Conservation (phyloP, 2,113 vertebrate species). For the Takifugu flavidus region DNA sequence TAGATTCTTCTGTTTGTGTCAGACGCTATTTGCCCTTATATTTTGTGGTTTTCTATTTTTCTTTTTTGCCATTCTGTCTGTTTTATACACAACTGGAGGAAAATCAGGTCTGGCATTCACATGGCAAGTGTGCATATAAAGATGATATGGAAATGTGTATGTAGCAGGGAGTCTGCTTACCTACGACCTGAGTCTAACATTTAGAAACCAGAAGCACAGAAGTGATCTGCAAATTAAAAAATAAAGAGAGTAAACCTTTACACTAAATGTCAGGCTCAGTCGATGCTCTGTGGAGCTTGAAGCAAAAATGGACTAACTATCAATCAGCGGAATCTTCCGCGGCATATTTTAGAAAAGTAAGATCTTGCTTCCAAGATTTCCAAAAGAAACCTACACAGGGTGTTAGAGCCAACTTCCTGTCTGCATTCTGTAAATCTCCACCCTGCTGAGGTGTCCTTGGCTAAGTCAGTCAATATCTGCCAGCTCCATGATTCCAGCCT, state of each 20-base stretch:
- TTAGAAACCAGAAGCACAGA: too few relatives aligned
- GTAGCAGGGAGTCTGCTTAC: too few relatives aligned
- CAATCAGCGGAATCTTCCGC: not conserved
- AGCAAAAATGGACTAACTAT: not conserved
- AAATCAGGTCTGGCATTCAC: too few relatives aligned
- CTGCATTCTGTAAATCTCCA: not conserved
- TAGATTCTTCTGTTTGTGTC: too few relatives aligned
- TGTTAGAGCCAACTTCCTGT: not conserved
- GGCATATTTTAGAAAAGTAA: not conserved
- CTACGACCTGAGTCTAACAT: too few relatives aligned
- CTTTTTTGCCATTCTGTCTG: too few relatives aligned
- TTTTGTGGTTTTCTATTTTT: too few relatives aligned
- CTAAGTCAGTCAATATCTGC: conserved; percentile 2
- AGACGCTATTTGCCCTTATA: too few relatives aligned
- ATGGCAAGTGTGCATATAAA: too few relatives aligned
- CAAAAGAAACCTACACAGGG: not conserved
- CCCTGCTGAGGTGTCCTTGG: conserved; percentile 5
- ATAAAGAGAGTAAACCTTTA: not conserved
- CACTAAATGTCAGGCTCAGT: not conserved
- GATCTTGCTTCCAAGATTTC: not conserved
- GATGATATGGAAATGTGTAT: too few relatives aligned
- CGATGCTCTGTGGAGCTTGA: not conserved
- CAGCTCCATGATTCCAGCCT: conserved; percentile 16
- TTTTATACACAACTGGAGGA: too few relatives aligned
- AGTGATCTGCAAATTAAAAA: too few relatives aligned